Evolutionary conservation across 1,140 invertebrate genomes (phyloP), one percentile per base, ranked within the genome.

Genomic region (Trichonephila clavipes): DNA sequence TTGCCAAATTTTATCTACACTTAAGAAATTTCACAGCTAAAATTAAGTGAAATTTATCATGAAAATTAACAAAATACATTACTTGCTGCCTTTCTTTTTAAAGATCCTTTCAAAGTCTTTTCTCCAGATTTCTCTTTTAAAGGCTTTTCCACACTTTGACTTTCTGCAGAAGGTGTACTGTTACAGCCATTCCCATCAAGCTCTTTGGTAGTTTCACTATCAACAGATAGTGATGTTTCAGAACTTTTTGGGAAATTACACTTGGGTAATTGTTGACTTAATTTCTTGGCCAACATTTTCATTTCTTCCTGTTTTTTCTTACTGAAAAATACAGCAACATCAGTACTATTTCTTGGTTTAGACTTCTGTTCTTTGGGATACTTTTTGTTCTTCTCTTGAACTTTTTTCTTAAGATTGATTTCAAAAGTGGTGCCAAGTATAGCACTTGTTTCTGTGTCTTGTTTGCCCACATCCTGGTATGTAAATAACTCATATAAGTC

Each of bases 401-500:
- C 24, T 7, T 93, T 94, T 44, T 72, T 69, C 40, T 94, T 95
- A 69, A 95, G 88, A 40, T 96, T 96, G 64, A 97, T 96, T 94
- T 97, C 96, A 34, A 97, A 97, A 6, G 96, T 96, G 21, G 97
- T 97, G 24, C 97, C 97, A 96, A 99, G 99, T 90, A 99, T 97
- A 93, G 97, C 97, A 92, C 97, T 97, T 4, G 94, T 96, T 95
- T 96, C 96, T 72, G 96, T 96, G 18, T 95, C 95, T 24, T 95
- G 95, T 44, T 95, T 95, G 95, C 96, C 96, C 94, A 96, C 95
- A 81, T 97, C 96, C 85, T 95, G 95, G 40, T 99, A 96, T 72
- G 98, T 98, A 95, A 99, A 99, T 34, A 99, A 96, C 95, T 99
- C 98, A 95, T 97, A 97, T 44, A 99, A 96, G 96, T 99, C 98